Base-by-base conservation (phyloP, 2,113 vertebrate species). In the Alosa alosa region DNA sequence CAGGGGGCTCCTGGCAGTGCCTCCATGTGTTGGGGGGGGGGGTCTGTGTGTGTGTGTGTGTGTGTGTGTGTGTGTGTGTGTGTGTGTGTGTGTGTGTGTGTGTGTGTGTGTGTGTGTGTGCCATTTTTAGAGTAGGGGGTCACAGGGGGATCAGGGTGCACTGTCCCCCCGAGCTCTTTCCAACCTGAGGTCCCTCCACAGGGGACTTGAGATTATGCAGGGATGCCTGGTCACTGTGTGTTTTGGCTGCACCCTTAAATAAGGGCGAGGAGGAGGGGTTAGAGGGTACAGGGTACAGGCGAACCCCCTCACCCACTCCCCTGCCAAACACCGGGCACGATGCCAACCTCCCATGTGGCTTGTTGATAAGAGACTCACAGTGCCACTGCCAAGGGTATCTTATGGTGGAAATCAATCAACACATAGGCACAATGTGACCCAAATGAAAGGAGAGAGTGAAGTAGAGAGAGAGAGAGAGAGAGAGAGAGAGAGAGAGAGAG, bases 281-380 rank as follows among this genome's bases (percentile, higher is more conserved):
- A 31, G n/a, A 31, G 64, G 64, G 64, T 52, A 49, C 50, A 20
- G 72, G 5, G 13, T 39, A 78, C 72, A 78, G 72, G 31, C 72
- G 17, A 15, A 0, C 25, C 36, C 64, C 25, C 81, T 39, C 13
- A 41, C 68, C 86, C 83, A 64, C 85, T 83, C 13, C 41, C 46
- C 82, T 88, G 92, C 87, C 91, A 92, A 83, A 87, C 84, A 36
- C 85, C 78, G 87, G 92, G 92, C 90, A 46, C 1, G 10, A 64
- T 85, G 86, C 91, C 92, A 92, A 84, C 39, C 86, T 88, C 86
- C 86, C 84, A 85, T 89, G 88, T 89, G 90, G 89, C 81, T 86
- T 83, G 86, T 41, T 88, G 92, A 94, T 92, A 92, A 92, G 90
- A 82, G 81, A 55, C 86, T 39, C 45, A n/a, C 87, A 83, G 87